A percentile compares a stretch with the other conserved stretches of the same genome.
Evolutionary conservation across 1,140 invertebrate species (phyloP).

Genomic region (Drosophila guanche): DNA sequence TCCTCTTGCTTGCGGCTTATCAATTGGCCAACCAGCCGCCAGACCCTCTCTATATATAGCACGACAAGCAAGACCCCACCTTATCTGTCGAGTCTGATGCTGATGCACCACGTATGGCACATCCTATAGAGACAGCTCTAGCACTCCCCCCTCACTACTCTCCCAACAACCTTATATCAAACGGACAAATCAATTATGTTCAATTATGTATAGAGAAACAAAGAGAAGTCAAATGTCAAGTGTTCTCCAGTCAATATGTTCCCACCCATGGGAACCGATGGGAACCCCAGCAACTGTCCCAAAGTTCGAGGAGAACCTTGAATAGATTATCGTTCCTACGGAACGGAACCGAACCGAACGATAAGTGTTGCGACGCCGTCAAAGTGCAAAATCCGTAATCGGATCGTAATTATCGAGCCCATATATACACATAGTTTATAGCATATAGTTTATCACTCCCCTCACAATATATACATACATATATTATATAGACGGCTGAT

Average conservation of each 20-base stretch:
- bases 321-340: conserved; percentile 52
- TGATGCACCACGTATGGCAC: conserved; percentile 11
- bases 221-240: conserved; percentile 51
- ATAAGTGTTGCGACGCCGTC: conserved; percentile 42
- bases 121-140: no score
- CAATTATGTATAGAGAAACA: conserved; percentile 62
- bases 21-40: conserved; percentile 47
- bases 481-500: conserved; percentile 38
- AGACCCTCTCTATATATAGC: conserved; percentile 46
- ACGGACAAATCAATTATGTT: conserved; percentile 74
- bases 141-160: background rate
- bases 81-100: conserved; percentile 41
- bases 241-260: conserved; percentile 57
- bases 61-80: conserved; percentile 16
- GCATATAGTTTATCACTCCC: conserved; percentile 52
- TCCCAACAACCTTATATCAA: conserved; percentile 29
- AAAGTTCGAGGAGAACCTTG: conserved; percentile 38
- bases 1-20: conserved; percentile 41
- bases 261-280: conserved; percentile 40
- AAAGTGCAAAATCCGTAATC: conserved; percentile 71
- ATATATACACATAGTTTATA: conserved; percentile 5
- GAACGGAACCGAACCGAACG: conserved; percentile 17
- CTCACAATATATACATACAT: conserved; percentile 22
- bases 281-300: conserved; percentile 55
- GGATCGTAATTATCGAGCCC: conserved; percentile 35